phyloP scores from a whole-genome alignment of 1,140 invertebrate species.

The Drosophila yakuba region DNA sequence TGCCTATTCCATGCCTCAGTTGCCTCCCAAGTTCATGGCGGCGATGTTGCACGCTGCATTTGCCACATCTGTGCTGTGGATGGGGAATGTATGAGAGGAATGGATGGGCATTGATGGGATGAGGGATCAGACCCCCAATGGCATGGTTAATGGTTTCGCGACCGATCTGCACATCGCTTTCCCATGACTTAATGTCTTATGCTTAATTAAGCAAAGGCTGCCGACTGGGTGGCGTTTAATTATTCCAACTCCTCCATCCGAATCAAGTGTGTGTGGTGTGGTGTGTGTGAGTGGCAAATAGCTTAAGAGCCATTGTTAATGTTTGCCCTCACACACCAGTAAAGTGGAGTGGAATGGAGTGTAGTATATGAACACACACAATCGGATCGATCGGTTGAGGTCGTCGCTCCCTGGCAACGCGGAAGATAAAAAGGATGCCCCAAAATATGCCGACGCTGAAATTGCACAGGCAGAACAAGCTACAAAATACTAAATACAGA shows the following conservation, averaged over 20 bases:
- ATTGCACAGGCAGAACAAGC: constrained; percentile 61
- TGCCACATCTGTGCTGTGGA: constrained; percentile 67
- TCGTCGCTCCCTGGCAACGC: constrained; percentile 73
- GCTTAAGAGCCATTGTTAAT: constrained; percentile 47
- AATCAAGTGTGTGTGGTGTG: constrained; percentile 57
- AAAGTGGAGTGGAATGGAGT: neutral
- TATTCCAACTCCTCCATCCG: constrained; percentile 39
- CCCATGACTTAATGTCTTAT: constrained; percentile 76
- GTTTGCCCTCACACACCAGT: constrained; percentile 17
- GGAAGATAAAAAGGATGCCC: constrained; percentile 82
- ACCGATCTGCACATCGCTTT: constrained; percentile 59
- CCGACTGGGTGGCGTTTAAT: constrained; percentile 69
- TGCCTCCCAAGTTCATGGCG: constrained; percentile 71
- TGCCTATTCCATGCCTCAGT: constrained; percentile 62
- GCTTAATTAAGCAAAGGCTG: constrained; percentile 77
- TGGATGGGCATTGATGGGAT: neutral
- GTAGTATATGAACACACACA: constrained; percentile 29
- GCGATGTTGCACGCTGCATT: constrained; percentile 70
- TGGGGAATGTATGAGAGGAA: no score
- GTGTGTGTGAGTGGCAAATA: constrained; percentile 51
- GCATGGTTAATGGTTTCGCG: constrained; percentile 37
- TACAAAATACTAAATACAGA: constrained; percentile 31
- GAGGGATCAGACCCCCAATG: constrained; percentile 24
- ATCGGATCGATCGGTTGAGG: constrained; percentile 63
- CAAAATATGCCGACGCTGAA: constrained; percentile 68